Evolutionary conservation across 2,888 invertebrate genomes (phyloP), one percentile per base, ranked within the genome.

Genomic region (Neria commutata): DNA sequence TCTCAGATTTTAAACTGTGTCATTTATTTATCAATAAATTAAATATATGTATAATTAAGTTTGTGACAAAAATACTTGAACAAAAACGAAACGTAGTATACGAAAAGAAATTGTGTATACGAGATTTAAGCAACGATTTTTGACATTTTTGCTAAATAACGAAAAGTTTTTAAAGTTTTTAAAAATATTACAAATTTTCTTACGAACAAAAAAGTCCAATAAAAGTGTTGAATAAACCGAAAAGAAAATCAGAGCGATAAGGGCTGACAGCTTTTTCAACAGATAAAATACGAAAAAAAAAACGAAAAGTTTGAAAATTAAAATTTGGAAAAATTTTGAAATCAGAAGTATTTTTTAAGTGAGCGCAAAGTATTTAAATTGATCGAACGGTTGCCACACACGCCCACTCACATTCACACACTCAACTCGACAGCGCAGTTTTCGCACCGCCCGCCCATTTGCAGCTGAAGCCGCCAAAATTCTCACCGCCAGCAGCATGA

Each of bases 401-500:
- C 42, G 34, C 54, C 48, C 47, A 40, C 40, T 25, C 54, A 54
- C 56, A 56, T 4, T 16, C 19, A 45, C 17, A 45, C 67, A 50
- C 50, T 17, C 19, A 8, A 45, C 33, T 19, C 29, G 34, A 29
- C 29, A 14, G 50, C 34, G 26, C 52, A 67, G 59, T 68, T 66
- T 68, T 23, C 19, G 21, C n/a, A 37, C 37, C 37, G 37, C 37
- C 16, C n/a, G 4, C 29, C 6, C 29, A 29, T 8, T n/a, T 37
- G n/a, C 37, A n/a, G 37, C n/a, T 37, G 16, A 42, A 29, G 60
- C 78, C 79, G 80, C 77, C 80, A 81, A 81, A 78, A 81, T 81
- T 81, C 78, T 81, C 68, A 79, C 80, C 76, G 73, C 78, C 66
- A 76, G 70, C 79, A 81, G 72, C 65, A 95, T 95, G 95, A 95